phyloP scores from a whole-genome alignment of 2,797 vertebrate species.

The Sebastes umbrosus region DNA sequence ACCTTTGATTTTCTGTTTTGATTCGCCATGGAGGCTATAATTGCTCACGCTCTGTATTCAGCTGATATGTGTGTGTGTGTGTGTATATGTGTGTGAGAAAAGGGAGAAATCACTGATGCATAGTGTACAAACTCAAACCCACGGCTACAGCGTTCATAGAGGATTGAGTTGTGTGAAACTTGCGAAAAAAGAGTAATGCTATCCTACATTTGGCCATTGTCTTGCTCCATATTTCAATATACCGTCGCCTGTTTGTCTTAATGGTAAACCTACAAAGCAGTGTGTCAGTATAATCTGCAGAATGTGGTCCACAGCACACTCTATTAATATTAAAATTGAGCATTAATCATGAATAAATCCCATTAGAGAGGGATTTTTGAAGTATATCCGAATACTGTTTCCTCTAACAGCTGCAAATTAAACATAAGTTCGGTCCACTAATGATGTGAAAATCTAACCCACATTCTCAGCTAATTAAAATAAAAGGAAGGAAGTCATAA shows the following conservation, averaged over 20 bases:
- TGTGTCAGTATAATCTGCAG: background rate
- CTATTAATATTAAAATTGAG: constrained; percentile 15
- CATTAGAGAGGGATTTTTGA: background rate
- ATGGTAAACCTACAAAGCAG: background rate
- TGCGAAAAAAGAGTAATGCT: background rate
- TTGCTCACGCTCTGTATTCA: background rate
- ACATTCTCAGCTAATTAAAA: constrained; percentile 1
- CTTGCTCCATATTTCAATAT: background rate
- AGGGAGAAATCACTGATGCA: background rate
- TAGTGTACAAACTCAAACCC: background rate
- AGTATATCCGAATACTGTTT: background rate
- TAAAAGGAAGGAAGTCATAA: background rate
- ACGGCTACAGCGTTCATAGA: background rate
- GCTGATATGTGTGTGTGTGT: background rate
- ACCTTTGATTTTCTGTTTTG: constrained; percentile 17
- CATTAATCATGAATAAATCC: constrained; percentile 22
- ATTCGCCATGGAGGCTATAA: background rate
- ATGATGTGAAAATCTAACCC: background rate
- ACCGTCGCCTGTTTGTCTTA: background rate
- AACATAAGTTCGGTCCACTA: background rate
- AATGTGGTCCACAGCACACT: background rate
- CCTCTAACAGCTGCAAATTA: constrained; percentile 8
- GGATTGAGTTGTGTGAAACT: background rate
- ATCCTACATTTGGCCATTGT: background rate
- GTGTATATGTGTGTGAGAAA: background rate